Base-by-base conservation (phyloP, 1,140 invertebrate species). In the Capitella teleta region DNA sequence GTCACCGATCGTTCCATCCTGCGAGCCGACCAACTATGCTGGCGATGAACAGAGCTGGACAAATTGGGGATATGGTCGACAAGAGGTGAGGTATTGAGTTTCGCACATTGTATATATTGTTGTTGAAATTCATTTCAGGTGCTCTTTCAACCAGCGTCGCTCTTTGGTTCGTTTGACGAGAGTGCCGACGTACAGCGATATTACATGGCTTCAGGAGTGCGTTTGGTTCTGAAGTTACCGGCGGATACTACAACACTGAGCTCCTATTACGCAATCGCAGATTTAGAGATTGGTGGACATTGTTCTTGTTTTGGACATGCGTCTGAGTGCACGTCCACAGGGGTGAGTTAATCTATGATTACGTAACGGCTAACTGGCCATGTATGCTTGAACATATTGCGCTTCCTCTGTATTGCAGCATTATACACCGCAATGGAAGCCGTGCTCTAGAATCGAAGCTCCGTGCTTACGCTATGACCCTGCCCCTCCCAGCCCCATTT, bases 271-370 rank as follows among this genome's bases (percentile, higher is more conserved):
- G 51, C 51, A n/a, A 23, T 53, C 24, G 34, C 45, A 1, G 26
- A 53, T 28, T 24, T 53, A 26, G 47, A 49, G 24, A 32, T 53
- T 21, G 37, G 30, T n/a, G 51, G 45, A 18, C 28, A 28, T 14
- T 53, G 51, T 42, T 16, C 51, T 16, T 53, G 51, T 48, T 53
- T 49, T 40, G 51, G 51, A 12, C 51, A 53, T 26, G 30, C 51
- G 8, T 32, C 30, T 8, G 30, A 8, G 30, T 32, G 30, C 8
- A n/a, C 30, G n/a, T 32, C 8, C 30, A 8, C n/a, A n/a, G n/a
- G n/a, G 30, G 30, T 8, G 8, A n/a, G 8, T 32, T 32, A 10
- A 32, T 32, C 30, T 32, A 10, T 32, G 30, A 32, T n/a, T 32
- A 10, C 30, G 30, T 32, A 32, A 10, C 8, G 8, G 30, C n/a